Percentiles rank a stretch among this genome's conserved stretches.
Conservation (phyloP, 2,797 vertebrate genomes). For the Oreortyx pictus region DNA sequence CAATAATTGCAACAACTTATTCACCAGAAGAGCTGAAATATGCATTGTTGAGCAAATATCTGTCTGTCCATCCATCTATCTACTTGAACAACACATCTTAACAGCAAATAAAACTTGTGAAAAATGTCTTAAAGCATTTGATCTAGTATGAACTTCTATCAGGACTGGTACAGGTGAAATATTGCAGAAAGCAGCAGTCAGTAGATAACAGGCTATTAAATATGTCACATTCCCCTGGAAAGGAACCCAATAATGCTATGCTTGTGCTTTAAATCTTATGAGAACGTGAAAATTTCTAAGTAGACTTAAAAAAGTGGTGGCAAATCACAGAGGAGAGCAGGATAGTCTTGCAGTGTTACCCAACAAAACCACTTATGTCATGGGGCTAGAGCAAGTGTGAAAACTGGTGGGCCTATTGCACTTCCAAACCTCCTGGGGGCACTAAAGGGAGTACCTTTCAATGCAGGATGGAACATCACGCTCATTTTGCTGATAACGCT, state of each 20-base stretch:
- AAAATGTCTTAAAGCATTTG: background rate
- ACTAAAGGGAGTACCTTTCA: background rate
- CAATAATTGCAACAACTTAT: constrained; percentile 54
- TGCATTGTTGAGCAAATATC: background rate
- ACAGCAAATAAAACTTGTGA: background rate
- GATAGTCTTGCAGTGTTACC: background rate
- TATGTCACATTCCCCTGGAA: background rate
- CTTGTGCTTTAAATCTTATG: background rate
- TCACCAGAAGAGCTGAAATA: constrained; percentile 17
- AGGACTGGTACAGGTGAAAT: background rate
- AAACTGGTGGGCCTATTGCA: background rate
- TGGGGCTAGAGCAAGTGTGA: background rate
- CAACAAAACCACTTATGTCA: background rate
- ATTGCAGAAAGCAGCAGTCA: background rate
- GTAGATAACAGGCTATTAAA: background rate
- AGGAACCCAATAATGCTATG: background rate
- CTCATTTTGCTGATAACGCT: background rate
- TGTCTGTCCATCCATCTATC: background rate
- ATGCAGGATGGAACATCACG: background rate
- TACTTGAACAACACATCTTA: background rate
- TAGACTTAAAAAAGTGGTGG: background rate
- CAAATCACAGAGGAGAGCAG: background rate
- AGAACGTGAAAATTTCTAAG: background rate
- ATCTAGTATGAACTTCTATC: background rate
- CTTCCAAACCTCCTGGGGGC: background rate